These are phyloP conservation scores for Ceratina japonica DNA, from an alignment of 1,140 invertebrate species.

Conservation along the genomic window DNA sequence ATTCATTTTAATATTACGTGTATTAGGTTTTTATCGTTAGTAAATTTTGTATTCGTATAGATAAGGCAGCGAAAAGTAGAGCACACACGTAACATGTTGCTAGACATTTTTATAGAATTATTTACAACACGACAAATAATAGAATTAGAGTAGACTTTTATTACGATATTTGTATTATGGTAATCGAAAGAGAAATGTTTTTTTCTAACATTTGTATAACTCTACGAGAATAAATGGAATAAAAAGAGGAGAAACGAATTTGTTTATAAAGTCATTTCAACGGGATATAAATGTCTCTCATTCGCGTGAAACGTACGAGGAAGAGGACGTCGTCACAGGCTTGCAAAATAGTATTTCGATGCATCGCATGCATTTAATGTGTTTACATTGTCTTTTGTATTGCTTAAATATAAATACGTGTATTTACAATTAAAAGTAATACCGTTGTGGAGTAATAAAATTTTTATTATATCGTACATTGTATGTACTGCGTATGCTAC, in stretches of 20 bases:
- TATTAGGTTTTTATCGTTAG: constrained; percentile 7
- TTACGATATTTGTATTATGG: constrained; percentile 13
- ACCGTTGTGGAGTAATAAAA: background rate
- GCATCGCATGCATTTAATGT: constrained; percentile 23
- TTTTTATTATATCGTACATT: background rate
- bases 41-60: background rate
- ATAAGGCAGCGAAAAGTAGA: constrained; percentile 9
- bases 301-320: constrained; percentile 20
- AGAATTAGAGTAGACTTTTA: constrained; percentile 20
- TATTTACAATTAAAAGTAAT: constrained; percentile 13
- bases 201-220: constrained; percentile 27
- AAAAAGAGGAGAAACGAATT: background rate
- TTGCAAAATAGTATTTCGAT: constrained; percentile 6
- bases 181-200: constrained; percentile 14
- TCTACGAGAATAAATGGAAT: constrained; percentile 15
- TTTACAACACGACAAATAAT: constrained; percentile 15
- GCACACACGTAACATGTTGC: constrained; percentile 4
- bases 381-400: background rate
- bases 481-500: background rate
- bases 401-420: background rate
- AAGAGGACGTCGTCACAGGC: background rate
- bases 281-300: constrained; percentile 11
- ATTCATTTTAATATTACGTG: background rate
- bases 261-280: constrained; percentile 30
- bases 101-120: constrained; percentile 30